Percentiles rank a stretch among this genome's conserved stretches.
Conservation (phyloP, 1,140 invertebrate species). For the Megathymus violae region DNA sequence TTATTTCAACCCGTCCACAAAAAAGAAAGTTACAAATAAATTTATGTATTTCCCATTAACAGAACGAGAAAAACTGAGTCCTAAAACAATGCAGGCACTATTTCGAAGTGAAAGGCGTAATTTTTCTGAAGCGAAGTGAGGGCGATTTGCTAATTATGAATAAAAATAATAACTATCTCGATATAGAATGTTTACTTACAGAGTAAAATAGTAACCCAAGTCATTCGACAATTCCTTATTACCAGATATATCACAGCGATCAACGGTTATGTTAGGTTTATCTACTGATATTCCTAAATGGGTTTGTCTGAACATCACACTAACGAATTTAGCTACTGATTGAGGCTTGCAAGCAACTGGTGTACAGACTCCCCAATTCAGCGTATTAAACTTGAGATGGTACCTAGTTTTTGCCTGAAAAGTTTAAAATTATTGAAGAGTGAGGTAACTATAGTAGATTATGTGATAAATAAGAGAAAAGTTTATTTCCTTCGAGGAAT, state of each 20-base stretch:
- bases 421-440: neutral
- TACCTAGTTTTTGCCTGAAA: neutral
- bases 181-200: neutral
- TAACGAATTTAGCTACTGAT: neutral
- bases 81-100: no score
- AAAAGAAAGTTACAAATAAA: no score
- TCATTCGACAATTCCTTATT: neutral
- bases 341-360: neutral
- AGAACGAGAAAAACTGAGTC: no score
- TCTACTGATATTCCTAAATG: neutral
- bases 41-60: no score
- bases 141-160: no score
- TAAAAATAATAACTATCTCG: no score
- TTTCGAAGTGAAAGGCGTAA: no score
- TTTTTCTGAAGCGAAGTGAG: no score
- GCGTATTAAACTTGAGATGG: neutral
- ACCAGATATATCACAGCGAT: neutral
- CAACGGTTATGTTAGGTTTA: neutral
- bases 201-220: neutral
- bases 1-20: no score
- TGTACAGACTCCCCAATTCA: neutral
- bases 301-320: neutral
- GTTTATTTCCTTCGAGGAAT: no score
- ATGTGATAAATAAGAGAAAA: no score
- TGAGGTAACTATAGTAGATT: no score